These are phyloP conservation scores for Alfaro cultratus DNA, from an alignment of 2,797 vertebrate species.

Conservation along the genomic window DNA sequence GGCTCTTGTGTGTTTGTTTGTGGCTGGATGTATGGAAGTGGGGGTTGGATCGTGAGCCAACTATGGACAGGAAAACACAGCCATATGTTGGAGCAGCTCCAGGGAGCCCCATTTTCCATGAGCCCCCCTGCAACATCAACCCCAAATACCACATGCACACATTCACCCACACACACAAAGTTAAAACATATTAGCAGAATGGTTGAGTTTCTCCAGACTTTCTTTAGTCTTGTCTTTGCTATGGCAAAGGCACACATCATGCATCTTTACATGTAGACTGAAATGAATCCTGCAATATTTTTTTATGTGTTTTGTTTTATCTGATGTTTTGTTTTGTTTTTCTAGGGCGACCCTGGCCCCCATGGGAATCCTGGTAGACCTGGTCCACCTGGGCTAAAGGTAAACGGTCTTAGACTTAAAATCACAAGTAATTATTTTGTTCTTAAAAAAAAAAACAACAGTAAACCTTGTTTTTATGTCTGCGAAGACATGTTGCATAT, in stretches of 20 bases:
- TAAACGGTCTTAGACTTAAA: conserved; percentile 13
- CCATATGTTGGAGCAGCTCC: conserved; percentile 74
- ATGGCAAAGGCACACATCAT: conserved; percentile 44
- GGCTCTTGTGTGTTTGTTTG: conserved; percentile 59
- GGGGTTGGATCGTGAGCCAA: conserved; percentile 43
- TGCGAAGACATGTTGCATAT: conserved; percentile 20
- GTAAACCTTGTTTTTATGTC: neutral
- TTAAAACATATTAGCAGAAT: conserved; percentile 58
- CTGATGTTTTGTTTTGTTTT: conserved; percentile 35
- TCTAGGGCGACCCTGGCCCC: conserved; percentile 89
- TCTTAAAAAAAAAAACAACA: neutral
- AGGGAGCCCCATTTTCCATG: conserved; percentile 71
- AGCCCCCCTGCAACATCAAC: conserved; percentile 55
- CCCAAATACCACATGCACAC: conserved; percentile 59
- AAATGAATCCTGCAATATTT: conserved; percentile 43
- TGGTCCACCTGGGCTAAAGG: conserved; percentile 89
- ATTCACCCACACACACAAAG: conserved; percentile 48
- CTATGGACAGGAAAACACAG: conserved; percentile 70
- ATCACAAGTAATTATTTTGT: conserved; percentile 19
- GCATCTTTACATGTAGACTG: conserved; percentile 38
- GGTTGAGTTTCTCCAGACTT: conserved; percentile 64
- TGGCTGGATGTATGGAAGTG: conserved; percentile 10
- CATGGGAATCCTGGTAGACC: conserved; percentile 92
- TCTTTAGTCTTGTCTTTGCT: conserved; percentile 35
- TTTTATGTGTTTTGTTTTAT: conserved; percentile 8